Evolutionary conservation across 1,140 invertebrate genomes (phyloP), one percentile per base, ranked within the genome.

Genomic region (Calliphora vicina): DNA sequence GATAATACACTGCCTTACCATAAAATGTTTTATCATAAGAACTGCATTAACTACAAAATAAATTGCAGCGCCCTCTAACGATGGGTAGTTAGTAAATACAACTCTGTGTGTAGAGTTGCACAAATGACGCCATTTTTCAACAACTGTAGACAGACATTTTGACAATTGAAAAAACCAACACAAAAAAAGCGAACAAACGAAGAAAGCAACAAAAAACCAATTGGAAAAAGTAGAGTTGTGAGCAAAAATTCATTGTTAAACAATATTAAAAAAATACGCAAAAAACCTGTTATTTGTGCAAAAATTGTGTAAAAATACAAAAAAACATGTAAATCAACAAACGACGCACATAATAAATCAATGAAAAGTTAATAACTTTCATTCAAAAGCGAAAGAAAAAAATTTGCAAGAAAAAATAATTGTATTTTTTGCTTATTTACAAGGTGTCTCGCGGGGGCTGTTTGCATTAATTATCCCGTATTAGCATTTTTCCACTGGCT

Each of bases 171-270:
- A 67, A 23, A 67, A 67, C 45, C 17, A n/a, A 50, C 45, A 35
- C 8, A 50, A 50, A 45, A 67, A 67, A 67, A 10, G 23, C n/a
- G 61, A 67, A 67, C n/a, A 67, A 67, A 67, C 61, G n/a, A 67
- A 67, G 61, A 67, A 67, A 57, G 50, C 50, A 57, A 25, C 61
- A 67, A 67, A 67, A 67, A 67, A 67, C 61, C 61, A 67, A 67
- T 67, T 67, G 61, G 61, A 67, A 67, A 67, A 67, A 67, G 61
- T 67, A 67, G 23, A 67, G 61, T 67, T 67, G 61, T 67, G 61
- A 67, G 61, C 61, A 67, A 67, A 67, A 67, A 67, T 67, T 67
- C 50, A 67, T 67, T 67, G 61, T 67, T 67, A 23, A 67, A 67
- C 61, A 67, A 67, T 20, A 67, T 67, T 67, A 67, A 57, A 57